A percentile compares a stretch with the other conserved stretches of the same genome.
Conservation (phyloP, 2,888 invertebrate species). For the Abscondita cerata region DNA sequence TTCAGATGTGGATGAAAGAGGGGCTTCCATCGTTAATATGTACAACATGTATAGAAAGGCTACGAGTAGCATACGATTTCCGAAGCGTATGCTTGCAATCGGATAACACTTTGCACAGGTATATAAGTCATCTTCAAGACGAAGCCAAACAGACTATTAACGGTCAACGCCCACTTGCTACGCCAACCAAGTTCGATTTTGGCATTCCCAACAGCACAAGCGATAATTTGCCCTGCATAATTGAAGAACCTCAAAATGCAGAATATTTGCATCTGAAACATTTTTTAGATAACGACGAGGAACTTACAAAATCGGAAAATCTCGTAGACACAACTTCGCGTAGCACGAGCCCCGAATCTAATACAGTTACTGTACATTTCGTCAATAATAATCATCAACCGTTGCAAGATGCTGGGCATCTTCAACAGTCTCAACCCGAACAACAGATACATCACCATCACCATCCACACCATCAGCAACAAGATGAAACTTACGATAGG, state of each 20-base stretch:
- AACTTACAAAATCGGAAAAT: constrained; percentile 46
- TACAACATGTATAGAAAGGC: constrained; percentile 50
- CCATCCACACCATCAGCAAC: constrained; percentile 26
- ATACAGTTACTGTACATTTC: constrained; percentile 27
- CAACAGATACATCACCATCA: constrained; percentile 25
- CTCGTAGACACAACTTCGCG: constrained; percentile 45
- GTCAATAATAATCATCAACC: constrained; percentile 31
- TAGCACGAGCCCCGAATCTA: constrained; percentile 45
- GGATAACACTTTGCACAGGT: constrained; percentile 50
- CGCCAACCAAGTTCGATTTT: constrained; percentile 51
- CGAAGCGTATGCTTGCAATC: constrained; percentile 52
- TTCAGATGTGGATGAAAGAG: constrained; percentile 53
- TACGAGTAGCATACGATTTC: constrained; percentile 54
- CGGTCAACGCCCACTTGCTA: constrained; percentile 40
- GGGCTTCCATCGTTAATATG: constrained; percentile 53
- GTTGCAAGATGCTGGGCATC: constrained; percentile 15
- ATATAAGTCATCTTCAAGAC: constrained; percentile 45
- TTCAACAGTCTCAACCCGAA: constrained; percentile 23
- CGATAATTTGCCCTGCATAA: constrained; percentile 44
- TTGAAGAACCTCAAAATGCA: constrained; percentile 50
- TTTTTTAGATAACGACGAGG: constrained; percentile 54
- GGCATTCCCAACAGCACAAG: constrained; percentile 39
- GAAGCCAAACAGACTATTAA: constrained; percentile 38
- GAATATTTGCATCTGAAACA: constrained; percentile 55
- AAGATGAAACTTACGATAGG: constrained; percentile 23